These are phyloP conservation scores for Mesaphorura yosii DNA, from an alignment of 1,140 invertebrate genomes.

Conservation along the genomic window DNA sequence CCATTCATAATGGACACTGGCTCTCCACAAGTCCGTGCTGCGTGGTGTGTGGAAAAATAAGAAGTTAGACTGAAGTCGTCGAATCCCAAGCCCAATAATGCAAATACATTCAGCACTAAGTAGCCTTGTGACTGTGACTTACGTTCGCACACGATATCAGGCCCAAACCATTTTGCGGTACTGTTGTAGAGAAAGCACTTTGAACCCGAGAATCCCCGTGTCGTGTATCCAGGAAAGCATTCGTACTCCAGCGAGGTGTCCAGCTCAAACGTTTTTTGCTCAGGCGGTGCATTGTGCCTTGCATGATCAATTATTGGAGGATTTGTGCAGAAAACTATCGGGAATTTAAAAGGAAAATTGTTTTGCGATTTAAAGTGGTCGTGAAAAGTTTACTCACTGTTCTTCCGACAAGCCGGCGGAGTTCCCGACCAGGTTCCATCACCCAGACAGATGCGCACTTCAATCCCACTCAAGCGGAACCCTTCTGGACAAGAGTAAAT, in stretches of 20 bases:
- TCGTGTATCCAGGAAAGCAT: constrained; percentile 77
- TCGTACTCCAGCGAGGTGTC: constrained; percentile 78
- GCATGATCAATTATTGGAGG: constrained; percentile 80
- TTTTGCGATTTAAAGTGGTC: constrained; percentile 1
- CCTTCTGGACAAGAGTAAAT: constrained; percentile 76
- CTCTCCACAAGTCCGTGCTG: constrained; percentile 32
- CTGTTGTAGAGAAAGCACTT: constrained; percentile 84
- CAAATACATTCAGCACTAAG: no score
- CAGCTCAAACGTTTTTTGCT: constrained; percentile 69
- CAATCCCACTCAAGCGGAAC: constrained; percentile 71
- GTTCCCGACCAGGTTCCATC: constrained; percentile 67
- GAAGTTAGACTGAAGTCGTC: not conserved
- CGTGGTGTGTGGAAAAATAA: not conserved
- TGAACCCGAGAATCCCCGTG: constrained; percentile 67
- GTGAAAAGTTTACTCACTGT: constrained; percentile 47
- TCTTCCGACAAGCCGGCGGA: constrained; percentile 75
- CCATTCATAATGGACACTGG: constrained; percentile 82
- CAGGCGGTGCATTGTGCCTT: constrained; percentile 65
- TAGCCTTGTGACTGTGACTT: constrained; percentile 38
- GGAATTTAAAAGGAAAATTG: not conserved
- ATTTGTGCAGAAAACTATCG: constrained; percentile 67
- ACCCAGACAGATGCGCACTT: constrained; percentile 74
- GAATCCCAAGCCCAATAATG: no score
- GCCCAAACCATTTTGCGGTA: constrained; percentile 59
- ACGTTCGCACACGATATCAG: constrained; percentile 89